Evolutionary conservation across 2,888 invertebrate species (phyloP), one percentile per base, ranked within the genome.

Genomic region (Oxycera nigricornis): DNA sequence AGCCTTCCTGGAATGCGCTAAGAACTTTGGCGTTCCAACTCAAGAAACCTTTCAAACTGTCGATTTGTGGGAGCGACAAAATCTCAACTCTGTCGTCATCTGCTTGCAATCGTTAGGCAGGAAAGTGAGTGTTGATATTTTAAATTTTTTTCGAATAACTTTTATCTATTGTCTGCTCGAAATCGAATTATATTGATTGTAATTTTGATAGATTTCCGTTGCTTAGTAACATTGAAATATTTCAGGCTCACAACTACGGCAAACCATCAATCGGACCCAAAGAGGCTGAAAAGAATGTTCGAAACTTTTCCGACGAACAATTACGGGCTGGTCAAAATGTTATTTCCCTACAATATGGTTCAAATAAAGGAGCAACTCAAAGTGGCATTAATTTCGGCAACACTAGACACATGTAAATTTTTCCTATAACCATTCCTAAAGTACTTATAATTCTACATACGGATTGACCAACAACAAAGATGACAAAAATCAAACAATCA

Each of bases 31-130:
- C 50, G 97, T 99, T 2, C 94, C 95, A 0, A 92, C 94, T 24
- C 94, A 95, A 83, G 98, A 98, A 87, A 93, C 94, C 65, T 98
- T 98, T 91, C 96, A 97, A 87, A 98, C 97, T 2, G 97, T 97
- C 2, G 98, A 98, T 85, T 89, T 98, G 67, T 98, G 96, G 94
- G 98, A 98, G 86, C 89, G 93, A 82, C 95, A 96, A 87, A 98
- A 98, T 84, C 91, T 98, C 77, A 95, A 96, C 85, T 95, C 97
- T 24, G 98, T 98, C 59, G 94, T 98, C 73, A 95, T 96, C 82
- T 97, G 97, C 83, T 87, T 98, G 76, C 95, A 96, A 84, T 95
- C 98, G 0, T 89, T 98, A 76, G 98, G 97, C 68, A 90, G 98
- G 87, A 98, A 98, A 91, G 96, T 95, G 83, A 80, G 78, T 76